Evolutionary conservation across 2,113 vertebrate genomes (phyloP).

Genomic region (Nestor notabilis): DNA sequence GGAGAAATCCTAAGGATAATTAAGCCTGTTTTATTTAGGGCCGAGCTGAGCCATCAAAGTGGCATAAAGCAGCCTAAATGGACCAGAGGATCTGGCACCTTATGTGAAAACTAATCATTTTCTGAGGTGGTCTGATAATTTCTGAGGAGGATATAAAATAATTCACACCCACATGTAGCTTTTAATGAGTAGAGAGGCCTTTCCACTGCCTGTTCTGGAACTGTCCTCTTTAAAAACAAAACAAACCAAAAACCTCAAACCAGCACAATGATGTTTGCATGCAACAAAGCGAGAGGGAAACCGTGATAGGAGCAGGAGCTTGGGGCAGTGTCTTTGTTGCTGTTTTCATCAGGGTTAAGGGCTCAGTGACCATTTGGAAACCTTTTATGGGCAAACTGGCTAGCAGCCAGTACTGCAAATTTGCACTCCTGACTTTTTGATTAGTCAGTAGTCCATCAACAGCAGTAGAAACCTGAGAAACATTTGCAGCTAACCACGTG

Average conservation of each 20-base stretch:
- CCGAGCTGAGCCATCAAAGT: constrained; percentile 62
- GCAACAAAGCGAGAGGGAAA: background rate
- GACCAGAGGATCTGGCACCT: constrained; percentile 59
- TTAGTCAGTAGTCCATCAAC: constrained; percentile 73
- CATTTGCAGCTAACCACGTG: constrained; percentile 70
- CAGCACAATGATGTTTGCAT: background rate
- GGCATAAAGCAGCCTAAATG: constrained; percentile 69
- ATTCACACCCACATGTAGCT: constrained; percentile 47
- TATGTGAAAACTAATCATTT: constrained; percentile 62
- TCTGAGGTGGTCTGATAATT: constrained; percentile 55
- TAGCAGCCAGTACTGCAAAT: constrained; percentile 62
- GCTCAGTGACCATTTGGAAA: constrained; percentile 60
- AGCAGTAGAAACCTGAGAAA: constrained; percentile 61
- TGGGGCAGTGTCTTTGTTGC: constrained; percentile 46
- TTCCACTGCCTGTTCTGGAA: background rate
- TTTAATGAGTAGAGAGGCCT: constrained; percentile 36
- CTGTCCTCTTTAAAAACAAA: background rate
- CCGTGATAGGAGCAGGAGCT: background rate
- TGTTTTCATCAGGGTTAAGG: constrained; percentile 63
- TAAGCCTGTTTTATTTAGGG: constrained; percentile 70
- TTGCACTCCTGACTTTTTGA: constrained; percentile 69
- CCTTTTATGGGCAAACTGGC: constrained; percentile 71
- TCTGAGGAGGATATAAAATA: constrained; percentile 58
- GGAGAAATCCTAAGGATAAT: constrained; percentile 70
- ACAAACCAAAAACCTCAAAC: background rate